Evolutionary conservation across 2,888 invertebrate species (phyloP).

Genomic region (Nomada flava): DNA sequence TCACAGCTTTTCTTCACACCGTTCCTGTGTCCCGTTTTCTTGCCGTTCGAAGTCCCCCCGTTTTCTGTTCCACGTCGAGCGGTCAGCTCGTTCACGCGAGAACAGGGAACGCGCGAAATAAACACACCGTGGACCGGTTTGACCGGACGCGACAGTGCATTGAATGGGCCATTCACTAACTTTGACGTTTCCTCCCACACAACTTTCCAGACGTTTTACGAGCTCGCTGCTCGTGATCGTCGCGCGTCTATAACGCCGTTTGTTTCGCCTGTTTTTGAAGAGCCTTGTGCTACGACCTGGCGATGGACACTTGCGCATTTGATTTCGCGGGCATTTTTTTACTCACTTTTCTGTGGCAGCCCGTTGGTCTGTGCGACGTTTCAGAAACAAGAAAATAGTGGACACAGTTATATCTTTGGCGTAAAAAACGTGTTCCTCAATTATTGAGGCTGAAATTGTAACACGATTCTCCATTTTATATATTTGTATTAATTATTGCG

Average conservation of each 20-base stretch:
- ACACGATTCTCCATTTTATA: neutral
- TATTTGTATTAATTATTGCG: too few species aligned
- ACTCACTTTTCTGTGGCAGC: too few species aligned
- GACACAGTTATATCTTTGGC: neutral
- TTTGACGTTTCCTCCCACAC: slow-evolving; percentile 77
- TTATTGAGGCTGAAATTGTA: neutral
- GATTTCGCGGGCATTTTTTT: neutral
- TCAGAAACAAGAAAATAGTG: neutral
- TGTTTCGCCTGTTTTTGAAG: slow-evolving; percentile 49
- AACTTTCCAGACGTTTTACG: slow-evolving; percentile 78
- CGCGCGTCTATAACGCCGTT: slow-evolving; percentile 44
- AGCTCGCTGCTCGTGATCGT: slow-evolving; percentile 70
- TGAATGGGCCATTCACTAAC: slow-evolving; percentile 77
- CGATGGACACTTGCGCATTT: neutral
- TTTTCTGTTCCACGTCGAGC: neutral
- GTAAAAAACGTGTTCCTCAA: neutral
- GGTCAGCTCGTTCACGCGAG: slow-evolving; percentile 15
- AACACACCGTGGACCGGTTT: slow-evolving; percentile 74
- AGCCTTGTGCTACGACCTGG: neutral
- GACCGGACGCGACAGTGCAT: slow-evolving; percentile 72
- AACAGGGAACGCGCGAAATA: slow-evolving; percentile 65
- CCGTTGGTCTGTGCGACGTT: neutral
- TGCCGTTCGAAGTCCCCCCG: neutral
- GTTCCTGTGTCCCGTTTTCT: neutral
- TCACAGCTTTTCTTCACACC: neutral